Conservation (phyloP, 1,140 invertebrate genomes). For the Agraylea sexmaculata region DNA sequence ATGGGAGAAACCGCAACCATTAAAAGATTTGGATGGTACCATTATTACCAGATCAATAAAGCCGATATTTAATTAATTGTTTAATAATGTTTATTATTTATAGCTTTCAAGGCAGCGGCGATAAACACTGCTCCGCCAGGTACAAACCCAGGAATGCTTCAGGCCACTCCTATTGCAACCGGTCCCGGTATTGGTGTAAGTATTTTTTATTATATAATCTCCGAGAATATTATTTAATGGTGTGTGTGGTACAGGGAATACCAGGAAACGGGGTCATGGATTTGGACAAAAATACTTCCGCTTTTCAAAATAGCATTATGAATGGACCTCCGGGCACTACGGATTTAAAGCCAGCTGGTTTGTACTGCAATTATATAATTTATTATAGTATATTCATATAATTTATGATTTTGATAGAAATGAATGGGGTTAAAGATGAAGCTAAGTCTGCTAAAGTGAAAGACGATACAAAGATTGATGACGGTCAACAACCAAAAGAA, state of each 20-base stretch:
- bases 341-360: too few relatives aligned
- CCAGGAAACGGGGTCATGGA: too few relatives aligned
- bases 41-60: too few relatives aligned
- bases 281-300: too few relatives aligned
- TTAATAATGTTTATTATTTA: too few relatives aligned
- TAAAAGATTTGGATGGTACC: constrained; percentile 84
- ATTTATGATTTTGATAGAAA: constrained; percentile 5
- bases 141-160: too few relatives aligned
- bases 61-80: too few relatives aligned
- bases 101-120: too few relatives aligned
- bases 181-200: neutral
- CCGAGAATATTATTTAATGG: neutral
- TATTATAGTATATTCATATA: constrained; percentile 7
- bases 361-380: neutral
- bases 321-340: too few relatives aligned
- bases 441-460: constrained; percentile 25
- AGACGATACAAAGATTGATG: constrained; percentile 33
- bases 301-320: too few relatives aligned
- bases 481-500: constrained; percentile 27
- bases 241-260: too few relatives aligned
- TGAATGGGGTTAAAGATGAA: neutral
- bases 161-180: constrained; percentile 2
- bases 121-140: too few relatives aligned
- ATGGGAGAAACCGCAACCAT: constrained; percentile 89
- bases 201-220: neutral